These are phyloP conservation scores for Pyrrhia umbra DNA, from an alignment of 2,888 invertebrate species.

Conservation along the genomic window DNA sequence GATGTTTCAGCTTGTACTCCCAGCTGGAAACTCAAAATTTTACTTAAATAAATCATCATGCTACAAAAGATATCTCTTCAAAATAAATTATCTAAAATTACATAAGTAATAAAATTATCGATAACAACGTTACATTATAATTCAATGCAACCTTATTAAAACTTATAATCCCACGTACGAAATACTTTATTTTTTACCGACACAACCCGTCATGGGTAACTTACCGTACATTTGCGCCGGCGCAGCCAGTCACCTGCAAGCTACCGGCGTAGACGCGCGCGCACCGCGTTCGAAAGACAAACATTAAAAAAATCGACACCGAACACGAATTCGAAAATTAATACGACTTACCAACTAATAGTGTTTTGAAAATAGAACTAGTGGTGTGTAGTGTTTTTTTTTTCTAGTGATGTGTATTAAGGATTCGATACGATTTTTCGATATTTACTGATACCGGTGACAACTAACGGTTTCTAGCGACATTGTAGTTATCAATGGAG, in stretches of 20 bases:
- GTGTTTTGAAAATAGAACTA: conserved; percentile 71
- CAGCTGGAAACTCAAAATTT: not conserved
- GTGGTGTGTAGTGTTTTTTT: conserved; percentile 74
- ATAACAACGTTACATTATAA: conserved; percentile 38
- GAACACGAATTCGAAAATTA: conserved; percentile 77
- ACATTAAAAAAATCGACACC: conserved; percentile 67
- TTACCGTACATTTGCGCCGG: conserved; percentile 70
- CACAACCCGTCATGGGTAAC: conserved; percentile 78
- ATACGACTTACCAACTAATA: conserved; percentile 77
- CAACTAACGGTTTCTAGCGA: conserved; percentile 74
- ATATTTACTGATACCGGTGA: conserved; percentile 75
- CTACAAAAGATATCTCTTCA: conserved; percentile 5
- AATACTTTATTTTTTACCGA: conserved; percentile 70
- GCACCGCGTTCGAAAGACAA: conserved; percentile 69
- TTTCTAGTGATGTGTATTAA: conserved; percentile 72
- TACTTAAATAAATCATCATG: not conserved
- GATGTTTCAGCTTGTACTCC: conserved; percentile 11
- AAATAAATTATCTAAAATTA: conserved; percentile 41
- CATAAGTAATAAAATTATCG: conserved; percentile 34
- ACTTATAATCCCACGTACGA: conserved; percentile 77
- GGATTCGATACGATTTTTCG: conserved; percentile 79
- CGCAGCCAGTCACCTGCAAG: conserved; percentile 87
- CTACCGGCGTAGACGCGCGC: conserved; percentile 82
- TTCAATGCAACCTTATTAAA: conserved; percentile 57
- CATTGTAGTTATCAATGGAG: conserved; percentile 65